phyloP scores from a whole-genome alignment of 64 coral and sea anemone genomes.

The Pocillopora damicornis region DNA sequence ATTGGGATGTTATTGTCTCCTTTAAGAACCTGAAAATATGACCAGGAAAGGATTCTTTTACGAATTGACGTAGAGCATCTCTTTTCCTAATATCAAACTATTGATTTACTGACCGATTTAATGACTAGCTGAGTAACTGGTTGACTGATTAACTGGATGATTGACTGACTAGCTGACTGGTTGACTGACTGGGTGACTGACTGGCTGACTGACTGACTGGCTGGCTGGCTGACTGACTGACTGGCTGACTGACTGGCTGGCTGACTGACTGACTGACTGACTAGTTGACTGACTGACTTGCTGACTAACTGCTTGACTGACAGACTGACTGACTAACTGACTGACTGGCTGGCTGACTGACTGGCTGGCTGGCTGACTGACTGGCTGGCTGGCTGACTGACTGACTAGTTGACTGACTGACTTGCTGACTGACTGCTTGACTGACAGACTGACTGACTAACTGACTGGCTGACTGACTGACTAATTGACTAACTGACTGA shows the following conservation, averaged over 20 bases:
- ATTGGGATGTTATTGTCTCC: constrained; percentile 50
- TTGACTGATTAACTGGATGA: neutral
- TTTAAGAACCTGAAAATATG: constrained; percentile 45
- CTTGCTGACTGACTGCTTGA: too few relatives aligned
- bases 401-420: too few relatives aligned
- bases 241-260: neutral
- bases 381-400: neutral
- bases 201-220: neutral
- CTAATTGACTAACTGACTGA: neutral
- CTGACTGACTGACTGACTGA: too few relatives aligned
- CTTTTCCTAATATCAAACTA: too few relatives aligned
- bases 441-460: neutral
- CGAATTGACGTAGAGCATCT: too few relatives aligned
- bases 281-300: too few relatives aligned
- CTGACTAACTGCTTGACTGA: too few relatives aligned
- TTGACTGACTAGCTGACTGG: neutral
- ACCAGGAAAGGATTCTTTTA: too few relatives aligned
- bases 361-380: neutral
- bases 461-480: neutral
- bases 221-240: neutral
- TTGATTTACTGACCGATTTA: neutral
- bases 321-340: neutral
- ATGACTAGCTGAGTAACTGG: neutral
- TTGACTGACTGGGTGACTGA: neutral
- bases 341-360: neutral